These are phyloP conservation scores for Mus musculus DNA, from an alignment of 2,113 vertebrate genomes.

Conservation along the genomic window GRCm39 chr12:71674001-71674500, in stretches of 20 bases:
- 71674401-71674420: background rate
- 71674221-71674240: background rate
- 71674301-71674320: background rate
- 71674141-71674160: background rate
- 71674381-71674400: background rate
- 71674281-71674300: background rate
- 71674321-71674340: background rate
- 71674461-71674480: background rate
- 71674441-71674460: background rate
- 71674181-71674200: background rate
- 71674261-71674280: background rate
- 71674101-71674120: background rate
- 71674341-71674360: background rate
- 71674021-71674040: slow-evolving; percentile 23
- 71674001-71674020: slow-evolving; percentile 36
- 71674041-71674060: background rate
- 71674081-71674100: background rate
- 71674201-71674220: background rate
- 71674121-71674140: background rate
- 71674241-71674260: background rate
- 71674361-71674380: background rate
- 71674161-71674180: background rate
- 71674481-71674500: fast-evolving
- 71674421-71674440: background rate
- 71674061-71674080: background rate